Conservation (phyloP, 1,140 invertebrate genomes). For the Bombus difficillimus region DNA sequence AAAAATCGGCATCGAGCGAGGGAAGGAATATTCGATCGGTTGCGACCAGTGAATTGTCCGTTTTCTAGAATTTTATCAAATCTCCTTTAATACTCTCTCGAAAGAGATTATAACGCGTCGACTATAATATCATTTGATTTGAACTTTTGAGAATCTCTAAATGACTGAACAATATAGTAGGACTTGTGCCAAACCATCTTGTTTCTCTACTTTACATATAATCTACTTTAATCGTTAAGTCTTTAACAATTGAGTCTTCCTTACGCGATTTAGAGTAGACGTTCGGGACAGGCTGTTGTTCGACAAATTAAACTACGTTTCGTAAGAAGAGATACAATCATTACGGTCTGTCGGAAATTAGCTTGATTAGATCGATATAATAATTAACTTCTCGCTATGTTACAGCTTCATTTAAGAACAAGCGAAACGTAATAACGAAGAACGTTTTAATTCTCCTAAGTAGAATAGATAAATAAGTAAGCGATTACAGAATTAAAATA, state of each 20-base stretch:
- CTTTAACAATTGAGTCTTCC: constrained; percentile 5
- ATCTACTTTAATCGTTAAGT: no score
- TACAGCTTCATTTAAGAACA: no score
- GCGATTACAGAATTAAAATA: no score
- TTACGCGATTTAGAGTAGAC: neutral
- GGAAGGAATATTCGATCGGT: neutral
- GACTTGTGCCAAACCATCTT: constrained; percentile 1
- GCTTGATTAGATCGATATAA: no score
- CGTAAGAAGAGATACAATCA: neutral
- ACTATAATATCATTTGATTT: neutral
- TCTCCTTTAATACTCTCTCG: neutral
- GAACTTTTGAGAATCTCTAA: neutral
- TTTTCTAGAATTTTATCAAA: neutral
- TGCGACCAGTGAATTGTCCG: constrained; percentile 22
- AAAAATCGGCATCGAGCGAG: constrained; percentile 24
- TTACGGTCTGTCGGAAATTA: neutral
- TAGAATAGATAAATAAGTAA: no score
- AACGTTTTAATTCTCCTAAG: no score
- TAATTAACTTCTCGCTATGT: no score
- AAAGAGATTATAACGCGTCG: no score
- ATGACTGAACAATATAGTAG: neutral
- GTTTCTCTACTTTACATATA: no score
- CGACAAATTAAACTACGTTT: no score
- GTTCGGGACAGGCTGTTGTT: no score
- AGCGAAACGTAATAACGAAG: no score